Evolutionary conservation across 2,797 vertebrate genomes (phyloP).

Genomic region (Limnodromus scolopaceus): DNA sequence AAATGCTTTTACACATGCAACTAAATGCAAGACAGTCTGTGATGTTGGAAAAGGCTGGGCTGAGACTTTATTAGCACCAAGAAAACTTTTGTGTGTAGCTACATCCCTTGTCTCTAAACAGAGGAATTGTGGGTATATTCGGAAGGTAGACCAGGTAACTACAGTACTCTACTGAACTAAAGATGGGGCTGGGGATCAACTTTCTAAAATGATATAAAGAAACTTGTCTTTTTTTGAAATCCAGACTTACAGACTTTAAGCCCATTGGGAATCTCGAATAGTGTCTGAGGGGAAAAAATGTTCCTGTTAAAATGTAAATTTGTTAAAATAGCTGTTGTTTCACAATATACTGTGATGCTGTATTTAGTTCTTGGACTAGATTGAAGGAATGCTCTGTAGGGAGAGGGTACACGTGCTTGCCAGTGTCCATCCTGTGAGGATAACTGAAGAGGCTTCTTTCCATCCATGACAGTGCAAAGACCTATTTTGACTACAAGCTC

Average conservation of each 20-base stretch:
- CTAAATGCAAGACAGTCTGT: neutral
- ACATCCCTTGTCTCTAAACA: neutral
- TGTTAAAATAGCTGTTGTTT: neutral
- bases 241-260: neutral
- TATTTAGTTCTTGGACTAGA: conserved; percentile 4
- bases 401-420: neutral
- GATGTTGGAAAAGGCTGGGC: neutral
- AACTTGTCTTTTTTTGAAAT: neutral
- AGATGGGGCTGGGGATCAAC: neutral
- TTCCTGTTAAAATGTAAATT: conserved; percentile 3
- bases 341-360: neutral
- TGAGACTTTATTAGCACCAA: neutral
- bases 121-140: neutral
- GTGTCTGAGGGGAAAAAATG: neutral
- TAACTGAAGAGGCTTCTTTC: neutral
- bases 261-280: neutral
- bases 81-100: neutral
- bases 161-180: neutral
- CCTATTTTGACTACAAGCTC: neutral
- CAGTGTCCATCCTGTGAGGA: neutral
- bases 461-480: neutral
- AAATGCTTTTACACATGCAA: neutral
- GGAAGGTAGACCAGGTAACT: neutral
- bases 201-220: neutral
- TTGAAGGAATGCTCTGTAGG: neutral